Evolutionary conservation across 35 echinoderm and acorn worm genomes (phyloP), one percentile per base, ranked within the genome.

Genomic region (Ophioderma brevispina): DNA sequence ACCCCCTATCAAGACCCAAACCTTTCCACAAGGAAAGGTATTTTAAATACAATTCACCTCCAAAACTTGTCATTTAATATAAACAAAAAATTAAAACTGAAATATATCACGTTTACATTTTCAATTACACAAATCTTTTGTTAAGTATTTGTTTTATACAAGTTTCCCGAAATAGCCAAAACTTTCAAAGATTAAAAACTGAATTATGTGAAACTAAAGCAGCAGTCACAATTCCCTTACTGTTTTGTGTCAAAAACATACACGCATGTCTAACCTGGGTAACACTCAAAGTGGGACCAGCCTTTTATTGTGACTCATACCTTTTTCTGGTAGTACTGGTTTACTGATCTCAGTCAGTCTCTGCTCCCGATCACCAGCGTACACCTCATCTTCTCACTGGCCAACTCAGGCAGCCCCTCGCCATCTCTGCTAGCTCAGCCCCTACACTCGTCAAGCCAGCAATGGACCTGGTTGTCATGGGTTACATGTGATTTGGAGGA

Each of bases 351-450:
- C 59, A 6, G 5, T 3, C 23, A 70, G n/a, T 18, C 3, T 3
- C n/a, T 37, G 0, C 40, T 1, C 84, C 34, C 43, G 21, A 35
- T 15, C 49, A 70, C 23, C 84, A 31, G 35, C 84, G 31, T 36
- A 32, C 31, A 38, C 86, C 37, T 50, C 70, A 77, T 30, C n/a
- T 38, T 88, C 86, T 76, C 79, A 64, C 32, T 42, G 50, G 18
- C 32, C 70, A 88, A 15, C 70, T 78, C 86, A 14, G 34, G 23
- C 10, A 36, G 25, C 13, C 1, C 63, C 15, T 83, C 43, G 49
- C 49, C 39, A 14, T 35, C 38, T 31, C 75, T 35, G 36, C 78
- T 31, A 15, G 1, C 17, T 33, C 78, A 13, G 34, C 78, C 17
- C 31, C 78, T 13, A 36, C 1, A 36, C 78, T 70, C n/a, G 59